Conservation (phyloP, 1,140 invertebrate genomes). For the Cyclina sinensis region DNA sequence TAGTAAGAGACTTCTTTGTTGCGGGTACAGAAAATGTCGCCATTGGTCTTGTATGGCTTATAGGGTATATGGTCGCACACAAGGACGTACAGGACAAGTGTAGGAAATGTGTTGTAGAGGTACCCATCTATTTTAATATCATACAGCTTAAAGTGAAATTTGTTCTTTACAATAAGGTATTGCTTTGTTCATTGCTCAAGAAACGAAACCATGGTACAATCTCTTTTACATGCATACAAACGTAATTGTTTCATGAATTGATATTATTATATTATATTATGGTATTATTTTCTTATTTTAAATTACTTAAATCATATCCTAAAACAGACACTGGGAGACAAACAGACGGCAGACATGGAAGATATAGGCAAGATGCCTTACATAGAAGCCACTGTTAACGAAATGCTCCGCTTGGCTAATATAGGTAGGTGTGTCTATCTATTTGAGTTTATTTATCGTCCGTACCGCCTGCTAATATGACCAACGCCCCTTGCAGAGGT, state of each 20-base stretch:
- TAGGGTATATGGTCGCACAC: conserved; percentile 46
- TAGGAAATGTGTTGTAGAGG: conserved; percentile 16
- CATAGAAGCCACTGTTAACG: conserved; percentile 54
- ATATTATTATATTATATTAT: too few species aligned
- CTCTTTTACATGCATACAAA: neutral
- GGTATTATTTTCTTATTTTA: too few species aligned
- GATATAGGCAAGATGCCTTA: conserved; percentile 50
- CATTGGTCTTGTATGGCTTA: conserved; percentile 33
- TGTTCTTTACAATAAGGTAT: too few species aligned
- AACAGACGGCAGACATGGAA: neutral
- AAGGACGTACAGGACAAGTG: conserved; percentile 54
- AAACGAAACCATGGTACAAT: neutral
- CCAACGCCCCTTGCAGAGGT: too few species aligned
- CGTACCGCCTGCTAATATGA: too few species aligned
- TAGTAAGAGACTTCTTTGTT: conserved; percentile 53
- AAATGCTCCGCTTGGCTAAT: conserved; percentile 40
- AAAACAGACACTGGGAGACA: conserved; percentile 21
- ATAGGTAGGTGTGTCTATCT: conserved; percentile 52
- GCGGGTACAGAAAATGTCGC: conserved; percentile 65
- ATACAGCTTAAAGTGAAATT: too few species aligned
- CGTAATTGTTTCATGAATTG: too few species aligned
- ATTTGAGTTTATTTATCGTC: too few species aligned
- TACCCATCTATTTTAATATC: too few species aligned
- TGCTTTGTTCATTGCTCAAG: too few species aligned
- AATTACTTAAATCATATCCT: too few species aligned